These are phyloP conservation scores for Branchellion lobata DNA, from an alignment of 2,888 invertebrate species.

Conservation along the genomic window DNA sequence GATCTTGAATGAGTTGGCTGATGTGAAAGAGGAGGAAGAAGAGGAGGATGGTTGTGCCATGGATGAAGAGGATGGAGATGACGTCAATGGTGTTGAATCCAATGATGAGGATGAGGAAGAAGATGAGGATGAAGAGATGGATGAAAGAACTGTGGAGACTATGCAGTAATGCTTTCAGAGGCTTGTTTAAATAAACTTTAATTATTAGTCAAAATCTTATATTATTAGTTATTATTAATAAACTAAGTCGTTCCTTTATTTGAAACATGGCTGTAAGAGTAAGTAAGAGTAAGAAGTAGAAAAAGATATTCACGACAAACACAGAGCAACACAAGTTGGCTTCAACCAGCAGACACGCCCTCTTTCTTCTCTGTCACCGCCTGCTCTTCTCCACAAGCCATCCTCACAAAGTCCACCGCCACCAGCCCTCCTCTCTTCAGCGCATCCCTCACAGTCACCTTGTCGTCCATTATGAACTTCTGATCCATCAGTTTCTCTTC, in stretches of 20 bases:
- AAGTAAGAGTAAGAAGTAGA: too few relatives aligned
- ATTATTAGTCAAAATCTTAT: background rate
- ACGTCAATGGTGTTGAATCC: background rate
- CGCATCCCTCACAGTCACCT: constrained; percentile 73
- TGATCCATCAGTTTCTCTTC: constrained; percentile 81
- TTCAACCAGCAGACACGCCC: too few relatives aligned
- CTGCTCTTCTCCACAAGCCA: constrained; percentile 76
- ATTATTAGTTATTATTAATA: too few relatives aligned
- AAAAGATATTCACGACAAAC: too few relatives aligned
- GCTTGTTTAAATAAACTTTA: background rate
- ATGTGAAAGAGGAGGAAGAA: constrained; percentile 51
- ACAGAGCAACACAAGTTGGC: too few relatives aligned
- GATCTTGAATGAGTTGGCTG: constrained; percentile 57
- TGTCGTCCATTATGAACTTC: constrained; percentile 80
- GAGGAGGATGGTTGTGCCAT: background rate
- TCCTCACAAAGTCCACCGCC: constrained; percentile 79
- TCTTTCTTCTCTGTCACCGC: too few relatives aligned
- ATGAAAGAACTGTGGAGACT: constrained; percentile 1
- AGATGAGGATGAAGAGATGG: constrained; percentile 3
- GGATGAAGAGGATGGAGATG: background rate
- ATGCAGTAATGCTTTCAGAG: background rate
- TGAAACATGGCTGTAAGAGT: too few relatives aligned
- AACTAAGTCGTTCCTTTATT: too few relatives aligned
- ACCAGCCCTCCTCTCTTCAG: constrained; percentile 66
- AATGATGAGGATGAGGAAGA: constrained; percentile 1